Conservation (phyloP, 2,888 invertebrate species). For the Apocheima hispidaria region DNA sequence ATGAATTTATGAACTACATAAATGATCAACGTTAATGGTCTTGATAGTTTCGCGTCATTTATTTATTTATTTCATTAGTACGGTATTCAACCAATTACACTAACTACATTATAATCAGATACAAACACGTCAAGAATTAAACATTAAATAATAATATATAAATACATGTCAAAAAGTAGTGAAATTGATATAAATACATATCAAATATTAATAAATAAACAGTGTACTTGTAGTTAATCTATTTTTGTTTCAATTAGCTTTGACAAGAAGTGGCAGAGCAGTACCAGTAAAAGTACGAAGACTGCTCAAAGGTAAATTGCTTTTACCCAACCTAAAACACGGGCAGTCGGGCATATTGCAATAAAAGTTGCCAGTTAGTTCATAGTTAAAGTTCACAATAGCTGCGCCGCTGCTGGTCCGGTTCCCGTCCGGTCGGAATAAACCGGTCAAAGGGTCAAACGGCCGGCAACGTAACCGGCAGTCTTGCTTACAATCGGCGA, state of each 20-base stretch:
- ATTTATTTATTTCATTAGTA: no score
- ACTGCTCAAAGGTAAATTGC: conserved; percentile 36
- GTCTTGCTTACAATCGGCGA: neutral
- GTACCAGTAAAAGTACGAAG: conserved; percentile 21
- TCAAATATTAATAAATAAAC: neutral
- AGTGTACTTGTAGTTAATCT: neutral
- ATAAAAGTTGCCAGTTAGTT: conserved; percentile 36
- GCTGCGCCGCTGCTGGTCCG: conserved; percentile 7
- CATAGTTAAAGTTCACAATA: conserved; percentile 36
- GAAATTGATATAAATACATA: no score
- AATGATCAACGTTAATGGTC: no score
- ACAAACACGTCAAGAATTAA: no score
- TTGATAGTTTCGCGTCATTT: no score
- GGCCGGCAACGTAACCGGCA: conserved; percentile 24
- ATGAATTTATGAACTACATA: no score
- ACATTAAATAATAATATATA: no score
- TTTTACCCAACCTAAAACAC: conserved; percentile 31
- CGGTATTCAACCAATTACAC: no score
- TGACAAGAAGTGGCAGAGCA: conserved; percentile 24
- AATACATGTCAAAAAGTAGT: no score
- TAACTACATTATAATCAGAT: no score
- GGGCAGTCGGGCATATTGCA: conserved; percentile 37
- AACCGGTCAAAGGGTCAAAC: conserved; percentile 37
- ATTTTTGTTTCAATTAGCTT: conserved; percentile 15
- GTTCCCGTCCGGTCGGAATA: conserved; percentile 29